A percentile compares a stretch with the other conserved stretches of the same genome.
Conservation (phyloP, 2,113 vertebrate species). For the Clupea harengus region DNA sequence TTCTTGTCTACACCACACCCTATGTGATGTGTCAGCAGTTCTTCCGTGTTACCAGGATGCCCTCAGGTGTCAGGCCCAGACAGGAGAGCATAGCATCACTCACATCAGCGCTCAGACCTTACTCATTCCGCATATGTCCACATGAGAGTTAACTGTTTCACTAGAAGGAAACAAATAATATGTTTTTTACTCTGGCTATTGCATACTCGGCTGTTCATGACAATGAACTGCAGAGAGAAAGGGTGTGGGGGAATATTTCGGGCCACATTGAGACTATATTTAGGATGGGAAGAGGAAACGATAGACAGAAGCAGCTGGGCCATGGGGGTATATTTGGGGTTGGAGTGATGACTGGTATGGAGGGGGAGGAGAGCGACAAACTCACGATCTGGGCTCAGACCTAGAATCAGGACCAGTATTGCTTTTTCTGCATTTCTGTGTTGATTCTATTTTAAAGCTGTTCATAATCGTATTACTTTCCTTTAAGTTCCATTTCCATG, state of each 20-base stretch:
- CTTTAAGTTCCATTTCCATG: neutral
- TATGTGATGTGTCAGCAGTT: neutral
- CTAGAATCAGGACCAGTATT: neutral
- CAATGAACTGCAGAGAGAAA: slow-evolving; percentile 20
- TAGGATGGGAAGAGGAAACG: slow-evolving; percentile 59
- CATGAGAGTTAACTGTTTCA: neutral
- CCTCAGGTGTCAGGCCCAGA: neutral
- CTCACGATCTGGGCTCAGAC: neutral
- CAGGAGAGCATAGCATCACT: neutral
- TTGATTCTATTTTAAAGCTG: neutral
- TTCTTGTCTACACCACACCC: neutral
- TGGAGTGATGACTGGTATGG: neutral
- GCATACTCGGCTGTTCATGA: neutral
- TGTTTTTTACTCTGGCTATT: neutral
- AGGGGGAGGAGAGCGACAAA: neutral
- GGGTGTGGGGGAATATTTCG: slow-evolving; percentile 63
- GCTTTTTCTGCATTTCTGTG: neutral
- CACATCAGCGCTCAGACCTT: neutral
- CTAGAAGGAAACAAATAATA: neutral
- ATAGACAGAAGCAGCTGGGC: slow-evolving; percentile 71
- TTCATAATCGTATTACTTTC: neutral
- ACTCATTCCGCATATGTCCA: neutral
- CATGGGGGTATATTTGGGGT: neutral
- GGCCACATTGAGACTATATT: slow-evolving; percentile 68
- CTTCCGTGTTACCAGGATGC: neutral